Evolutionary conservation across 2,797 vertebrate species (phyloP).

Genomic region (Typhlichthys eigenmanni): DNA sequence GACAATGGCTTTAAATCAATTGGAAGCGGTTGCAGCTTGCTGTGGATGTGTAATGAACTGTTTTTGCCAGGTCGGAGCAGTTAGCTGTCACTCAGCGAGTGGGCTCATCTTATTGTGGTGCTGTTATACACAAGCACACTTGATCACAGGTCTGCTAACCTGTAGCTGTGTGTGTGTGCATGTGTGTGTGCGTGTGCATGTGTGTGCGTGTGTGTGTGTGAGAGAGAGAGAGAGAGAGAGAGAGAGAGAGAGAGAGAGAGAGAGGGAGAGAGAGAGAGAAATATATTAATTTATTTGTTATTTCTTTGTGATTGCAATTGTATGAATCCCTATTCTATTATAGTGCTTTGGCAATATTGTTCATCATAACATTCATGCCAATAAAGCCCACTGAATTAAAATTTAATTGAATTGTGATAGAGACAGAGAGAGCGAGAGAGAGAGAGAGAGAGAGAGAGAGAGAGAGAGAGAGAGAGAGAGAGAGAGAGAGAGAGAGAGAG

Average conservation of each 20-base stretch:
- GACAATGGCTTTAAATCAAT: slow-evolving; percentile 38
- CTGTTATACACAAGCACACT: slow-evolving; percentile 13
- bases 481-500: slow-evolving; percentile 21
- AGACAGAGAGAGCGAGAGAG: no score
- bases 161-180: slow-evolving; percentile 12
- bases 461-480: slow-evolving; percentile 25
- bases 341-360: no score
- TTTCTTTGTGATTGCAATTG: no score
- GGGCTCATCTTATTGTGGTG: slow-evolving; percentile 37
- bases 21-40: slow-evolving; percentile 24
- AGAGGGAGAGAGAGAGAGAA: slow-evolving; percentile 21
- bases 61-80: slow-evolving; percentile 32
- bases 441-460: no score
- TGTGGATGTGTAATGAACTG: slow-evolving; percentile 43
- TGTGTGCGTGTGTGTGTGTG: no score
- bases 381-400: no score
- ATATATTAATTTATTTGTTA: no score
- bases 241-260: slow-evolving; percentile 13
- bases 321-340: no score
- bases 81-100: slow-evolving; percentile 48
- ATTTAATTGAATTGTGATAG: no score
- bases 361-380: no score
- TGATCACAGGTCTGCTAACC: slow-evolving; percentile 30
- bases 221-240: slow-evolving; percentile 28
- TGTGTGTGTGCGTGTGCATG: no score